Percentiles rank a stretch among this genome's conserved stretches.
These are phyloP conservation scores for Drosophila nannoptera DNA, from an alignment of 1,140 invertebrate genomes.

Conservation along the genomic window DNA sequence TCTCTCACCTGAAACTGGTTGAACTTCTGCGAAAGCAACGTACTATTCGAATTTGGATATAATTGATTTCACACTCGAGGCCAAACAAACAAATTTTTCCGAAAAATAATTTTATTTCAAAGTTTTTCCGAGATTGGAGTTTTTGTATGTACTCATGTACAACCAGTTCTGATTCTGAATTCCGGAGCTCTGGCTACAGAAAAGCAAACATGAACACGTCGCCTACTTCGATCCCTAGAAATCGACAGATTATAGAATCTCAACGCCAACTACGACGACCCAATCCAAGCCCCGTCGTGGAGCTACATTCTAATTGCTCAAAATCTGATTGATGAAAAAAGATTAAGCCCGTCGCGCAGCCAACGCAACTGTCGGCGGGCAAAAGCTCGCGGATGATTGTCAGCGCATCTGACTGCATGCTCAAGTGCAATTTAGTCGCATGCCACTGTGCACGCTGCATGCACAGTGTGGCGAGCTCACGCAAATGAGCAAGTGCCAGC, in stretches of 20 bases:
- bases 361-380: background rate
- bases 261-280: background rate
- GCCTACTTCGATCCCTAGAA: slow-evolving; percentile 15
- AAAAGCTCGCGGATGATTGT: background rate
- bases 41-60: slow-evolving; percentile 5
- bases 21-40: slow-evolving; percentile 2
- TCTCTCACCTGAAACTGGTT: background rate
- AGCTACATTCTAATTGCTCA: slow-evolving; percentile 7
- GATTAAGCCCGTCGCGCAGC: background rate
- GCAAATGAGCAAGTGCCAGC: slow-evolving; percentile 19
- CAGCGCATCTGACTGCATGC: slow-evolving; percentile 18
- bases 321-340: background rate
- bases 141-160: slow-evolving; percentile 45
- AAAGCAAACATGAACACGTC: background rate
- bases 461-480: slow-evolving; percentile 20
- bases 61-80: slow-evolving; percentile 1
- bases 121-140: slow-evolving; percentile 50
- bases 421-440: slow-evolving; percentile 24
- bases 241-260: background rate
- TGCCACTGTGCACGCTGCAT: slow-evolving; percentile 34
- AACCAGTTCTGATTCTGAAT: slow-evolving; percentile 47
- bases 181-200: background rate
- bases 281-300: background rate
- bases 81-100: slow-evolving; percentile 18
- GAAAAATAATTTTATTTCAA: slow-evolving; percentile 21